phyloP scores from a whole-genome alignment of 53 echinoderm and acorn worm genomes.

The Echinarachnius parma region DNA sequence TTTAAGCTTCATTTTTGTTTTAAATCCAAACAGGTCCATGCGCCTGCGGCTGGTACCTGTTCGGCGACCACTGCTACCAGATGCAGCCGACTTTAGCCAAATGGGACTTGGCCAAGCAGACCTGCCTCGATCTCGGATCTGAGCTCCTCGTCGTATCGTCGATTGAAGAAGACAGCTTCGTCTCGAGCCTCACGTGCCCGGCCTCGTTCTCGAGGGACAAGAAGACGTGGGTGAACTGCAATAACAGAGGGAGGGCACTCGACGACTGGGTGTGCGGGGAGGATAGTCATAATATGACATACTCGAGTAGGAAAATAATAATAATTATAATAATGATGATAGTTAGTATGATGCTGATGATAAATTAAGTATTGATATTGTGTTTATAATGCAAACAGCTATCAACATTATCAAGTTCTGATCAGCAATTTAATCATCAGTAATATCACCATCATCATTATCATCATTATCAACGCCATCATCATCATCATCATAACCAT shows the following conservation, averaged over 20 bases:
- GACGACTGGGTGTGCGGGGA: conserved; percentile 27
- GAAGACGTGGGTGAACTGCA: conserved; percentile 21
- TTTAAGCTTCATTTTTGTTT: no score
- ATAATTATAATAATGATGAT: no score
- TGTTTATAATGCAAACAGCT: no score
- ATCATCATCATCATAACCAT: no score
- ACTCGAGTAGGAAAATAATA: conserved; percentile 24
- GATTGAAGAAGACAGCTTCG: conserved; percentile 5
- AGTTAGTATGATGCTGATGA: no score
- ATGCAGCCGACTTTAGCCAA: background rate
- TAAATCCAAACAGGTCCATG: no score
- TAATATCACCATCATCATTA: no score
- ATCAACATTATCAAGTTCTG: no score
- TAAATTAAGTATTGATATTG: no score
- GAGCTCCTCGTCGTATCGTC: conserved; percentile 11
- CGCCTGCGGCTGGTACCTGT: no score
- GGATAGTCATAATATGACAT: conserved; percentile 3
- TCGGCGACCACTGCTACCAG: conserved; percentile 8
- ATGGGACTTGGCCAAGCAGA: background rate
- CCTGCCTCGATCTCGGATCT: background rate
- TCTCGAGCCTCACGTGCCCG: background rate
- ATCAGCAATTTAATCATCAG: no score
- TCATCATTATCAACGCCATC: no score
- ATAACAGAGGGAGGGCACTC: conserved; percentile 7
- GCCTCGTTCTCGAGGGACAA: background rate